Percentiles rank a stretch among this genome's conserved stretches.
Conservation (phyloP, 2,888 invertebrate species). For the Agapostemon virescens region DNA sequence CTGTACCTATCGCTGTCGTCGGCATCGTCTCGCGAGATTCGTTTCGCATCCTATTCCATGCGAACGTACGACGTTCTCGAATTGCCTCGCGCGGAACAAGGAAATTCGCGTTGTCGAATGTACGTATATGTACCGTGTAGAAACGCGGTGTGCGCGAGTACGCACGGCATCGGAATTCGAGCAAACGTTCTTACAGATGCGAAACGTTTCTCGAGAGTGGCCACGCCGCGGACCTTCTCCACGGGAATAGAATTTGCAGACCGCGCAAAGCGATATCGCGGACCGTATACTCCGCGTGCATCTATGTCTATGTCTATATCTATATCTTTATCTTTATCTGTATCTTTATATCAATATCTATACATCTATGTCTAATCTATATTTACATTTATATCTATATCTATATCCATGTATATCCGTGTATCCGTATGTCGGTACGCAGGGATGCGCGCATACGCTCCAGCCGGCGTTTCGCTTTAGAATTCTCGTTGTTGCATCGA, state of each 20-base stretch:
- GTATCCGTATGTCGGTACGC: too few species aligned
- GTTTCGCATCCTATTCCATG: neutral
- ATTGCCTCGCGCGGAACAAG: neutral
- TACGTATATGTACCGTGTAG: neutral
- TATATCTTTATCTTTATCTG: too few species aligned
- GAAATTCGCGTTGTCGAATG: neutral
- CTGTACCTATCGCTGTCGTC: too few species aligned
- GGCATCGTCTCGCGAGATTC: too few species aligned
- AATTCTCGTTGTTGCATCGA: constrained; percentile 67
- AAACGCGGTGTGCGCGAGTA: neutral
- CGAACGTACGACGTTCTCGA: neutral
- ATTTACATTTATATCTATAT: too few species aligned
- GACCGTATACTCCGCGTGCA: neutral
- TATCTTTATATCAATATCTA: too few species aligned
- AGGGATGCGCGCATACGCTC: neutral
- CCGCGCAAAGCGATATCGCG: constrained; percentile 26
- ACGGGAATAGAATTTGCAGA: constrained; percentile 31
- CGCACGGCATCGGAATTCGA: neutral
- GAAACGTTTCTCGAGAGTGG: constrained; percentile 6
- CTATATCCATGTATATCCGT: too few species aligned
- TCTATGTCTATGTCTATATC: too few species aligned
- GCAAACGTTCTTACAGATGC: constrained; percentile 22
- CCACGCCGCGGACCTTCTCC: constrained; percentile 13
- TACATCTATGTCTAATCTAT: too few species aligned
- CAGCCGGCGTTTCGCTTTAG: constrained; percentile 78